Conservation (phyloP, 2,888 invertebrate species). For the Epirrita christyi region DNA sequence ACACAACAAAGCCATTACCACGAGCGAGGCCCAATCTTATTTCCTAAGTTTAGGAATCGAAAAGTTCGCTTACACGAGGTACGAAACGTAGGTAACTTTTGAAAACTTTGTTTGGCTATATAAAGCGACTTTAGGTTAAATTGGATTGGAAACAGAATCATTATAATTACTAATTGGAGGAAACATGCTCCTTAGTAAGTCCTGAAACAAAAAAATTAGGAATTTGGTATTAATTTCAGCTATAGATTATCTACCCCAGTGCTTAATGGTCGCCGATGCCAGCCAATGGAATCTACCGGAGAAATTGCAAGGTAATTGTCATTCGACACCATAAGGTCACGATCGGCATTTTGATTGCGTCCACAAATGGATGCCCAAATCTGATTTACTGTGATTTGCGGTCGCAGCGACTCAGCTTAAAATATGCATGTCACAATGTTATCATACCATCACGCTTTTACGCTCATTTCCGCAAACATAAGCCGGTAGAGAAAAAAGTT, state of each 20-base stretch:
- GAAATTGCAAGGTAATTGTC: conserved; percentile 41
- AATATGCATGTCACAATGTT: conserved; percentile 42
- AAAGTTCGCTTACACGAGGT: conserved; percentile 52
- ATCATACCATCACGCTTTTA: conserved; percentile 26
- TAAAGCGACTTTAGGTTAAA: conserved; percentile 8
- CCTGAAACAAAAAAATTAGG: conserved; percentile 3
- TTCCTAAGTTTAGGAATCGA: conserved; percentile 63
- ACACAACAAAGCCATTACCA: conserved; percentile 78
- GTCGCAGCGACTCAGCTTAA: conserved; percentile 34
- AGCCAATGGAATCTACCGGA: conserved; percentile 21
- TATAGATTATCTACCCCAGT: too few species aligned
- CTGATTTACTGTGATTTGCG: conserved; percentile 55
- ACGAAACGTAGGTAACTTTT: conserved; percentile 23
- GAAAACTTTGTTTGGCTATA: conserved; percentile 17
- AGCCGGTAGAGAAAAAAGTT: too few species aligned
- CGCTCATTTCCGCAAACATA: conserved; percentile 7
- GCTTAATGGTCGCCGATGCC: too few species aligned
- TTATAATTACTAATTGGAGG: conserved; percentile 12
- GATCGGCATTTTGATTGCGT: conserved; percentile 51
- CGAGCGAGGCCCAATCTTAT: conserved; percentile 64
- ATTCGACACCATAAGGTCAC: conserved; percentile 42
- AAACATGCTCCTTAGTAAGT: background rate
- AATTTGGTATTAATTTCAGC: conserved; percentile 16
- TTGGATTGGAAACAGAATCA: conserved; percentile 6
- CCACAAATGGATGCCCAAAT: conserved; percentile 53